A percentile compares a stretch with the other conserved stretches of the same genome.
Conservation (phyloP, 2,888 invertebrate genomes). For the Euzetes globulus region DNA sequence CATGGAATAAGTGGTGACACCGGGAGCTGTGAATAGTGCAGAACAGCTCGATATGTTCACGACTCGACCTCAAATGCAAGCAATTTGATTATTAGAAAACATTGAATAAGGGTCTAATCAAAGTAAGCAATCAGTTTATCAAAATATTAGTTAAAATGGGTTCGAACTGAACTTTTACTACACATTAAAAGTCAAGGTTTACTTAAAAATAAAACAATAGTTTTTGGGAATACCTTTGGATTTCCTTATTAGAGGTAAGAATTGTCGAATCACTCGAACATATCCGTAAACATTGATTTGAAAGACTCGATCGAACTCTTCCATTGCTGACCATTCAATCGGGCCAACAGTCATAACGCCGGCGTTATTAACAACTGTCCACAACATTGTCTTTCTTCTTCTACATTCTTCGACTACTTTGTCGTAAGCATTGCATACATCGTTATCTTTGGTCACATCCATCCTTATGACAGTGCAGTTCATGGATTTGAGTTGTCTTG, state of each 20-base stretch:
- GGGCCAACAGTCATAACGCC: neutral
- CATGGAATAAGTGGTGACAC: neutral
- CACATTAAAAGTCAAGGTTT: too few relatives aligned
- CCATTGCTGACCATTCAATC: conserved; percentile 4
- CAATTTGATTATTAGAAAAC: neutral
- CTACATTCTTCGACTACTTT: neutral
- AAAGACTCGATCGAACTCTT: neutral
- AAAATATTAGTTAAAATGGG: too few relatives aligned
- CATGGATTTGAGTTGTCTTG: neutral
- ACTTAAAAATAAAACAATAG: neutral
- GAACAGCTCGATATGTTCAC: conserved; percentile 26
- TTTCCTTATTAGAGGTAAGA: conserved; percentile 16
- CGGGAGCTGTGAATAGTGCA: neutral
- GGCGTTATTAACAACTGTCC: conserved; percentile 27
- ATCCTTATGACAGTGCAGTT: neutral
- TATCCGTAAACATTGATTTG: conserved; percentile 20
- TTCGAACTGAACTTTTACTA: too few relatives aligned
- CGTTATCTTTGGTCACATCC: neutral
- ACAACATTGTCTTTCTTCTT: neutral
- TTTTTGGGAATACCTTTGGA: neutral
- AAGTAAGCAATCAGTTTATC: too few relatives aligned
- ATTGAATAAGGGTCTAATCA: neutral
- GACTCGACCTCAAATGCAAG: conserved; percentile 4
- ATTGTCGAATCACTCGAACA: neutral
- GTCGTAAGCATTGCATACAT: neutral